Evolutionary conservation across 2,888 invertebrate species (phyloP), one percentile per base, ranked within the genome.

Genomic region (Euphydryas editha): DNA sequence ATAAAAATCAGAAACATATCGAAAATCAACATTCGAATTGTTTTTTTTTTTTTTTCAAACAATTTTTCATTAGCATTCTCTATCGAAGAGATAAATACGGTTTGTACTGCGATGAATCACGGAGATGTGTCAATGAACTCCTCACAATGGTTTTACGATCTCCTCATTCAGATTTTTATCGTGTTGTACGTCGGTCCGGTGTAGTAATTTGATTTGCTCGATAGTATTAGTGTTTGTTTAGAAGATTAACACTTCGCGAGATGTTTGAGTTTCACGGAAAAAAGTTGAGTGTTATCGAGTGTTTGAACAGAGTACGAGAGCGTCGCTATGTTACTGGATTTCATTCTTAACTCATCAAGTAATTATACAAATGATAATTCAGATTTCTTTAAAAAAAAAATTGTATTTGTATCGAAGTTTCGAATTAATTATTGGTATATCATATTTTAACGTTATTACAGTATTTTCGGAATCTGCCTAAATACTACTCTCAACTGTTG

Each of bases 1-100:
- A 86, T 85, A 87, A 87, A 86, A 68, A 51, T 70, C 80, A 81
- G 82, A 81, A 82, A 85, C 80, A 80, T 15, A 75, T 82, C 78
- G 81, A 83, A 81, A 54, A 83, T 81, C 82, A 79, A 81, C 79
- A 81, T 83, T 79, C 78, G 78, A 78, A 85, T 84, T 83, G 82
- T 86, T 84, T 84, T 87, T 84, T 87, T 88, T 85, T 88, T 85
- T 78, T 76, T 59, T 67, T 59, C 72, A 24, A 10, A 36, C 17
- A 69, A 72, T 73, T 74, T 54, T 72, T 72, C 73, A 77, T 72
- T 78, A 75, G 72, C 69, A 76, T 72, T 72, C 72, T 76, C 73
- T 58, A 72, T 75, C 68, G 69, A 68, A 59, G 76, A 81, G 85
- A 86, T 86, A 84, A 82, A 85, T 36, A 54, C 54, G 54, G 17